These are phyloP conservation scores for Cyclophora albipunctata DNA, from an alignment of 2,888 invertebrate genomes.

Conservation along the genomic window DNA sequence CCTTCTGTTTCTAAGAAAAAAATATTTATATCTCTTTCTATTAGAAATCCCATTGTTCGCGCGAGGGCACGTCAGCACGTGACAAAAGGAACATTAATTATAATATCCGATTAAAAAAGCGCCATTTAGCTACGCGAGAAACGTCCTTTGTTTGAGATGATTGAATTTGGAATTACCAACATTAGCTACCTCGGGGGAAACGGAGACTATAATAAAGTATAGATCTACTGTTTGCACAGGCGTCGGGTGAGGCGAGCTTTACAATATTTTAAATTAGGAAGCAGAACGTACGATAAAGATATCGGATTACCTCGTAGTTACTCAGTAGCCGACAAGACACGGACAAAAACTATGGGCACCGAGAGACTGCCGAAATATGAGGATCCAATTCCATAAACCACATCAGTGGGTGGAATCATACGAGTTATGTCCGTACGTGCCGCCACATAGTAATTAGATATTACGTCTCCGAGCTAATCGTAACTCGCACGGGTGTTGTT, in stretches of 20 bases:
- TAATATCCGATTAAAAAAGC: slow-evolving; percentile 76
- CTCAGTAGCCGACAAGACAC: slow-evolving; percentile 42
- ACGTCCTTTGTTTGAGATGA: slow-evolving; percentile 71
- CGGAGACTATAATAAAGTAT: slow-evolving; percentile 35
- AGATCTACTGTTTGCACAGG: slow-evolving; percentile 40
- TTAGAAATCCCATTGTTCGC: slow-evolving; percentile 73
- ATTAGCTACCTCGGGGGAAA: slow-evolving; percentile 55
- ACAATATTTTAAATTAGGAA: slow-evolving; percentile 28
- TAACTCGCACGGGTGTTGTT: slow-evolving; percentile 74
- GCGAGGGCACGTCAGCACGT: slow-evolving; percentile 73
- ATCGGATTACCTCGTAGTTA: slow-evolving; percentile 53
- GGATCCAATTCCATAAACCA: slow-evolving; percentile 74
- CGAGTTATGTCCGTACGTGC: slow-evolving; percentile 73
- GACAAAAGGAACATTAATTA: slow-evolving; percentile 77
- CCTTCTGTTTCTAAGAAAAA: slow-evolving; percentile 68
- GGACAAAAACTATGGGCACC: slow-evolving; percentile 60
- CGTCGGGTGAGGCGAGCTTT: slow-evolving; percentile 23
- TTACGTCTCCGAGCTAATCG: slow-evolving; percentile 69
- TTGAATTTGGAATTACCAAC: slow-evolving; percentile 70
- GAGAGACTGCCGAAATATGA: slow-evolving; percentile 72
- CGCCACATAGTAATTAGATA: slow-evolving; percentile 74
- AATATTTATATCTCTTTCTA: slow-evolving; percentile 72
- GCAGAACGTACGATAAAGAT: slow-evolving; percentile 46
- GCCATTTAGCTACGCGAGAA: slow-evolving; percentile 70
- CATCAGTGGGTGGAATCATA: slow-evolving; percentile 65